phyloP scores from a whole-genome alignment of 30 jellyfish, hydroid and myxozoan species.

The Pelagia noctiluca region DNA sequence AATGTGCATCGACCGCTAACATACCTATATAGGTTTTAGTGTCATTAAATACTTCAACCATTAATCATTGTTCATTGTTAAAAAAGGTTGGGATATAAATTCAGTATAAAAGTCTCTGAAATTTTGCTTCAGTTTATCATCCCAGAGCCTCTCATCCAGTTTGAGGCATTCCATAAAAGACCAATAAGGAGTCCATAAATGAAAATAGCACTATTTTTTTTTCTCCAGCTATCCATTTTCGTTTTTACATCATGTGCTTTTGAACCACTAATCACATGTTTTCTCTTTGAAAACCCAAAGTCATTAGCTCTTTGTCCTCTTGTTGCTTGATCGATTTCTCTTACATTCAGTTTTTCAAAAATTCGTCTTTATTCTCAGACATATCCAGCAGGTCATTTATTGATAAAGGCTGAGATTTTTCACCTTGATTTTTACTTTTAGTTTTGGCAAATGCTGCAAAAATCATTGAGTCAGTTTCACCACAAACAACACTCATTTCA shows the following conservation, averaged over 20 bases:
- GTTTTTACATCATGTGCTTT: neutral
- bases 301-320: neutral
- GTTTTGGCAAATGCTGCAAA: neutral
- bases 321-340: neutral
- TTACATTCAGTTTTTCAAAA: neutral
- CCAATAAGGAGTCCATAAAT: neutral
- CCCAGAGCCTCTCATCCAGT: conserved; percentile 3
- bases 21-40: too few relatives aligned
- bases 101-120: conserved; percentile 10
- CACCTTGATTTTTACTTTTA: neutral
- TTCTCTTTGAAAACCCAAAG: neutral
- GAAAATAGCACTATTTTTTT: neutral
- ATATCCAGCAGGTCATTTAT: neutral
- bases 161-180: neutral
- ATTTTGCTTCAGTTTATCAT: neutral
- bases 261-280: neutral
- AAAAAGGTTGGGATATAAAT: neutral
- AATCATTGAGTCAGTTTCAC: neutral
- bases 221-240: neutral
- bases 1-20: too few relatives aligned
- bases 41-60: neutral
- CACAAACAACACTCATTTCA: neutral
- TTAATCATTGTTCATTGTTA: neutral
- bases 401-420: neutral
- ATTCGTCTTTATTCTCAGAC: neutral